Evolutionary conservation across 37 sponge, comb jelly and placozoan genomes (phyloP), one percentile per base, ranked within the genome.

Genomic region (Axinella damicornis): DNA sequence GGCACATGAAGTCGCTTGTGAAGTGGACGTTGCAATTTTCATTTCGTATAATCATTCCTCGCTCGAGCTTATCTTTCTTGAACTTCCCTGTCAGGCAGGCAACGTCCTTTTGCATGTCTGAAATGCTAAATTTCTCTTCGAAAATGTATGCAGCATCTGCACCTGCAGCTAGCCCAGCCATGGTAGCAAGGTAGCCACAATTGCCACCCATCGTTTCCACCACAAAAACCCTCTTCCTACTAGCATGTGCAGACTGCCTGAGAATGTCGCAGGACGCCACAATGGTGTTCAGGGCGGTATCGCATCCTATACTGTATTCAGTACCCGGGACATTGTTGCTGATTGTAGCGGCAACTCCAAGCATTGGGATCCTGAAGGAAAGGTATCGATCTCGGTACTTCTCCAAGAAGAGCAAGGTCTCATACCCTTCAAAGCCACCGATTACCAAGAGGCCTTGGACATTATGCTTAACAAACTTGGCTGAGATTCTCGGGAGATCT

Each of bases 261-360:
- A 97, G 74, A 1, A 65, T 69, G 69, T 97, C 97, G 56, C 85
- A 79, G 20, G 89, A 66, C 2, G 85, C 66, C 11, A 92, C 86
- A 38, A 97, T 94, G 25, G 76, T 74, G 77, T 97, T 97, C 30
- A 97, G 90, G 65, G 94, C 89, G 5, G 94, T 97, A 70, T 94
- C 97, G 81, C 86, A 80, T 5, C 97, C 97, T 2, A 97, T 39
- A 40, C 91, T 92, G 61, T 77, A 84, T n/a, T 97, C 97, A 0
- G 97, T 88, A 11, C 97, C 97, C 2, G 97, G 97, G 21, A 96
- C 94, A 57, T 96, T 96, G 70, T 96, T 96, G 70, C 97, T 96
- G 72, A 94, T 82, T 31, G 97, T 96, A 34, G 94, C 90, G 19
- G 97, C 91, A 33, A 92, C 85, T 9, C 73, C 37, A 19, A 94